Conservation (phyloP, 1,140 invertebrate species). For the Marisa cornuarietis region DNA sequence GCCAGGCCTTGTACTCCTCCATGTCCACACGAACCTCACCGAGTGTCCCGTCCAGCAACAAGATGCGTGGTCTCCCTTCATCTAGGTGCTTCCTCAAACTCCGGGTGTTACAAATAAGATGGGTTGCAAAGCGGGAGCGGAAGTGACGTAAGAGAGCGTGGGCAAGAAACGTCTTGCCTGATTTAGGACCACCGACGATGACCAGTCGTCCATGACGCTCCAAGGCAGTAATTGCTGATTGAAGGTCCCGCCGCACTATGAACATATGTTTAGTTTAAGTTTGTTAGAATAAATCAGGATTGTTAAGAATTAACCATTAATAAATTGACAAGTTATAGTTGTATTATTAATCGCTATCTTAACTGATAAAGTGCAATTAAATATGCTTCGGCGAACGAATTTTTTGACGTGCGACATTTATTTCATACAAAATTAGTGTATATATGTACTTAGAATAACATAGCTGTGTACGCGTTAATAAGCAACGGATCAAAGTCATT, state of each 20-base stretch:
- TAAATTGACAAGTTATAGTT: no score
- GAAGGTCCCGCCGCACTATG: neutral
- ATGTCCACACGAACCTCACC: neutral
- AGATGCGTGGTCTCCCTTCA: neutral
- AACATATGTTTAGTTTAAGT: no score
- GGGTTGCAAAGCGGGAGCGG: neutral
- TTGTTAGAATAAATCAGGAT: no score
- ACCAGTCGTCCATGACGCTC: neutral
- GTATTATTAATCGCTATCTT: no score
- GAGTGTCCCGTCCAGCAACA: conserved; percentile 2
- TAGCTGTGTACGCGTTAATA: no score
- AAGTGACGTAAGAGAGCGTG: neutral
- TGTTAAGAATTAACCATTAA: no score
- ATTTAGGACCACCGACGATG: neutral
- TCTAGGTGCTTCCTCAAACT: neutral
- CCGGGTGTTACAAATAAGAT: neutral
- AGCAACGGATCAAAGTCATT: no score
- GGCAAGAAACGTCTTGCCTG: conserved; percentile 1
- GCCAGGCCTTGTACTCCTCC: neutral
- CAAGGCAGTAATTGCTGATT: neutral
- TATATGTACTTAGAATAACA: no score
- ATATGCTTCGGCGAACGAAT: no score
- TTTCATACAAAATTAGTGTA: no score
- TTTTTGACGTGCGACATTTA: no score
- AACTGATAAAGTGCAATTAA: no score